These are phyloP conservation scores for Ochotona curzoniae DNA, from an alignment of 2,113 vertebrate species.

Conservation along the genomic window DNA sequence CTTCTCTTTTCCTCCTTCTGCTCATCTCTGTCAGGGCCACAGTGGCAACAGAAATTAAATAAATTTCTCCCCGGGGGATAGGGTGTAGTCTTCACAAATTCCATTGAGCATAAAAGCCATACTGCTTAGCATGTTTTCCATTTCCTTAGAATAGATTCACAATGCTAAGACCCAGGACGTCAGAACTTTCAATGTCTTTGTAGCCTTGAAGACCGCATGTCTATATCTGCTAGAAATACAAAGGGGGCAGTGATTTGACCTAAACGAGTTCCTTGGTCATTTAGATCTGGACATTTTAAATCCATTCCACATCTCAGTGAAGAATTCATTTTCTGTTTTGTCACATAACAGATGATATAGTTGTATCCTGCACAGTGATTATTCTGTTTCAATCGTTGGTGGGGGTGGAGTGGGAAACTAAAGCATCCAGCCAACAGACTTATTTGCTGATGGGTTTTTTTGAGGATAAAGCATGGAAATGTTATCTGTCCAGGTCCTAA, in stretches of 20 bases:
- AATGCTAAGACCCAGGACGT: background rate
- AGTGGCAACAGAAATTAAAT: background rate
- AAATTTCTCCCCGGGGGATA: background rate
- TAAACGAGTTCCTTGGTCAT: background rate
- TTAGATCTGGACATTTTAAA: background rate
- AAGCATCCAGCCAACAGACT: background rate
- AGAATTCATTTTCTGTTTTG: constrained; percentile 24
- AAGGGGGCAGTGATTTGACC: background rate
- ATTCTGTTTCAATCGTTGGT: background rate
- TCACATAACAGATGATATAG: constrained; percentile 1
- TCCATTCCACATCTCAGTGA: background rate
- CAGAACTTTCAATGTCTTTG: background rate
- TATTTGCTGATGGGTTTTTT: constrained; percentile 50
- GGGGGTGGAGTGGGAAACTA: background rate
- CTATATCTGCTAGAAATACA: background rate
- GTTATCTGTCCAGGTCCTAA: constrained; percentile 38
- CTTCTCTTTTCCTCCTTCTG: background rate
- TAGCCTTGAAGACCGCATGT: background rate
- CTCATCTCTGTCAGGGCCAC: background rate
- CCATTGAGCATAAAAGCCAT: background rate
- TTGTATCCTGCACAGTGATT: constrained; percentile 2
- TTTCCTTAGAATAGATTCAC: background rate
- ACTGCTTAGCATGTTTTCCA: background rate
- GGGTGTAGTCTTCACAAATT: background rate
- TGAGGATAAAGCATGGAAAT: constrained; percentile 31